These are phyloP conservation scores for Lepisosteus osseus DNA, from an alignment of 2,113 vertebrate species.

Conservation along the genomic window DNA sequence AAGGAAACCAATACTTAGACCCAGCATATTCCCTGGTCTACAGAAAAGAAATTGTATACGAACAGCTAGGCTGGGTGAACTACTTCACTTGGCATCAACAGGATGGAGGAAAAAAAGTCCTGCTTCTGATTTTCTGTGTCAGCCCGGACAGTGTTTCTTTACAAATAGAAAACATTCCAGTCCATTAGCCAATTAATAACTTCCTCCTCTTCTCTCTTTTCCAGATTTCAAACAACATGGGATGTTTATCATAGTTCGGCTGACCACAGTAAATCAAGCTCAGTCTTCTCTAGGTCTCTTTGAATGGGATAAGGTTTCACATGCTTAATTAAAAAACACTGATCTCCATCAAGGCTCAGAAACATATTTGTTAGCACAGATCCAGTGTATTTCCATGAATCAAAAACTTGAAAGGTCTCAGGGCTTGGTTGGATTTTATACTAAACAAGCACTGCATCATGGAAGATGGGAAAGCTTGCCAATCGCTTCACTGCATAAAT, in stretches of 20 bases:
- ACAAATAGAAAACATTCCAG: slow-evolving; percentile 30
- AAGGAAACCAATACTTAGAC: slow-evolving; percentile 12
- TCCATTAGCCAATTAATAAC: slow-evolving; percentile 36
- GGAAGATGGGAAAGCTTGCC: not conserved
- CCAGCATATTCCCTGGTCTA: not conserved
- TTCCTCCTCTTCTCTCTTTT: slow-evolving; percentile 1
- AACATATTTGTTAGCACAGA: slow-evolving; percentile 7
- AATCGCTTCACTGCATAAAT: slow-evolving; percentile 5
- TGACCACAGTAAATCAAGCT: slow-evolving; percentile 59
- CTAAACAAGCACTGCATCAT: slow-evolving; percentile 4
- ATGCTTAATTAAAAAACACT: slow-evolving; percentile 47
- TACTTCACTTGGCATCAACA: slow-evolving; percentile 4
- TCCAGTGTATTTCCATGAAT: not conserved
- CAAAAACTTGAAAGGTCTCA: slow-evolving; percentile 4
- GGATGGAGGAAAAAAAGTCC: not conserved
- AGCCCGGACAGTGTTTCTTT: slow-evolving; percentile 15
- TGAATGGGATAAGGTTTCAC: slow-evolving; percentile 45
- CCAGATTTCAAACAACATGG: slow-evolving; percentile 22
- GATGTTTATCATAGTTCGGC: slow-evolving; percentile 31
- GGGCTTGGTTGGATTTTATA: slow-evolving; percentile 6
- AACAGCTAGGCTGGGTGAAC: not conserved
- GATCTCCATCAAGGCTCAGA: not conserved
- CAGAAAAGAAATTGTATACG: not conserved
- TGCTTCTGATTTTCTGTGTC: slow-evolving; percentile 22
- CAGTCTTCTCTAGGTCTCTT: slow-evolving; percentile 31